These are phyloP conservation scores for Tachina lurida DNA, from an alignment of 2,888 invertebrate species.

Conservation along the genomic window DNA sequence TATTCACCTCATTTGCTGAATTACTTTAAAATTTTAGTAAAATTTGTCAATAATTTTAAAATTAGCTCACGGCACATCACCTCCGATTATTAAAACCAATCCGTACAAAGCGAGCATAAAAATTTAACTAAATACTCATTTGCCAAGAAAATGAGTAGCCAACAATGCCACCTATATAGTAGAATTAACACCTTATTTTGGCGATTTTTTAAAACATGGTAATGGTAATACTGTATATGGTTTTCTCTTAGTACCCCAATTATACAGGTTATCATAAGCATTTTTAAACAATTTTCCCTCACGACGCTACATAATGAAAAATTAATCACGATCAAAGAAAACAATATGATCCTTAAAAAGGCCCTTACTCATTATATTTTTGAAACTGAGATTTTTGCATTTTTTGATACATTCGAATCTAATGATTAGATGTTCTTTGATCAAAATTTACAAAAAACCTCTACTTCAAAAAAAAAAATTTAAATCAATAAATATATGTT, in stretches of 20 bases:
- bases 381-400: too few species aligned
- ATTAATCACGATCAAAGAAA: too few species aligned
- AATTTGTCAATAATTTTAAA: conserved; percentile 50
- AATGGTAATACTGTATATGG: conserved; percentile 4
- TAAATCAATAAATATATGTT: too few species aligned
- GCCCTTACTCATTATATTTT: too few species aligned
- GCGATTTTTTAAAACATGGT: conserved; percentile 4
- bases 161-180: conserved; percentile 48
- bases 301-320: too few species aligned
- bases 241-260: neutral
- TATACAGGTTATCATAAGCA: neutral
- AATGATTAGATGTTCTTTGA: too few species aligned
- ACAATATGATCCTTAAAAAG: too few species aligned
- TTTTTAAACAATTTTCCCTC: too few species aligned
- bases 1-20: conserved; percentile 22
- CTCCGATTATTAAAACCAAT: conserved; percentile 27
- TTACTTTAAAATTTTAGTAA: conserved; percentile 36
- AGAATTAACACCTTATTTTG: neutral
- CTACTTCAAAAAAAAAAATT: too few species aligned
- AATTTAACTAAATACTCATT: conserved; percentile 60
- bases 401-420: too few species aligned
- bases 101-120: conserved; percentile 58
- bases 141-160: conserved; percentile 52
- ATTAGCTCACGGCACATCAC: conserved; percentile 25
- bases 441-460: too few species aligned